These are phyloP conservation scores for Scolopax rusticola DNA, from an alignment of 2,797 vertebrate genomes.

Conservation along the genomic window DNA sequence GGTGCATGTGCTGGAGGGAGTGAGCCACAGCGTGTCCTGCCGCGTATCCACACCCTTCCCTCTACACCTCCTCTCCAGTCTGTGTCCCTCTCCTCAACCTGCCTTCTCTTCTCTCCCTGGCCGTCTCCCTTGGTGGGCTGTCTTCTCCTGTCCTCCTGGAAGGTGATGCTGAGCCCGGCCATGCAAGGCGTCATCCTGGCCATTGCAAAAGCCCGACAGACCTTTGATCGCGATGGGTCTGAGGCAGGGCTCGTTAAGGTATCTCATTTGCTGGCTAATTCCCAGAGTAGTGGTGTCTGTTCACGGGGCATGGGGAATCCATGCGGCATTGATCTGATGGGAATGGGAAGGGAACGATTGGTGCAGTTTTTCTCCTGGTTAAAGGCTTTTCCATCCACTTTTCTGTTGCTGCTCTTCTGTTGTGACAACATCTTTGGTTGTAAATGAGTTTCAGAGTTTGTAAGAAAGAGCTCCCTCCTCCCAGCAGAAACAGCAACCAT, in stretches of 20 bases:
- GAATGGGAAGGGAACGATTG: fast-evolving
- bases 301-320: background rate
- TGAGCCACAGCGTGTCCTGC: background rate
- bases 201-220: slow-evolving; percentile 94
- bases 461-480: background rate
- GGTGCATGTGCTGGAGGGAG: background rate
- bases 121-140: background rate
- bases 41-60: background rate
- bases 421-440: background rate
- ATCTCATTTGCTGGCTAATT: slow-evolving; percentile 41
- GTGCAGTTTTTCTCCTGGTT: background rate
- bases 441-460: background rate
- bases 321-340: background rate
- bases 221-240: slow-evolving; percentile 93
- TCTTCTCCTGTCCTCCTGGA: slow-evolving; percentile 66
- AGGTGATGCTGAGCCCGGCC: slow-evolving; percentile 98
- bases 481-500: background rate
- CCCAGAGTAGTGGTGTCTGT: background rate
- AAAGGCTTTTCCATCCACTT: background rate
- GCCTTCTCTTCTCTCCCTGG: background rate
- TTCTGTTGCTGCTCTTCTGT: background rate
- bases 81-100: background rate
- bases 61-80: background rate
- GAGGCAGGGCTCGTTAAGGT: slow-evolving; percentile 98
- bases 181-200: slow-evolving; percentile 99